Evolutionary conservation across 2,888 invertebrate genomes (phyloP).

Genomic region (Pardosa pseudoannulata): DNA sequence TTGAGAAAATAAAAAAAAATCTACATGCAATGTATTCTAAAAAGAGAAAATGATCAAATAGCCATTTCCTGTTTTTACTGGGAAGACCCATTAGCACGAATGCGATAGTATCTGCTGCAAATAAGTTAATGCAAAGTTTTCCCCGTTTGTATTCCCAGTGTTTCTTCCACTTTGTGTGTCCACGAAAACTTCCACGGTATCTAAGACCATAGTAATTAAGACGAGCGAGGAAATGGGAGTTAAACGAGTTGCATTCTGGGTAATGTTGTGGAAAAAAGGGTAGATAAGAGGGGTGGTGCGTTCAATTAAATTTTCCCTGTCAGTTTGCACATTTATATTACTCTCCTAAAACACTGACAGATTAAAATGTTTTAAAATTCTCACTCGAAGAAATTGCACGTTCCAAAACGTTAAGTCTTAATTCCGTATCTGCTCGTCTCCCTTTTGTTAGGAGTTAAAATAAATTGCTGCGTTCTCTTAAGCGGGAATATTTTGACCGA

Average conservation of each 20-base stretch:
- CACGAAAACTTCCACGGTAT: neutral
- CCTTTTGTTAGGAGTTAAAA: too few species aligned
- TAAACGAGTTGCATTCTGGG: neutral
- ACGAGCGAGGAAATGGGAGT: neutral
- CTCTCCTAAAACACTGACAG: neutral
- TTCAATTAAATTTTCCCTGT: neutral
- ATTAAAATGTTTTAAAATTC: slow-evolving; percentile 1
- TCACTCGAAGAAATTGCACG: neutral
- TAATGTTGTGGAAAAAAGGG: slow-evolving; percentile 1
- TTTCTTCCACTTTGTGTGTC: neutral
- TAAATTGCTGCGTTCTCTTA: too few species aligned
- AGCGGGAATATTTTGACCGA: too few species aligned
- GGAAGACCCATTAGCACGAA: neutral
- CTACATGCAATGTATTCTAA: too few species aligned
- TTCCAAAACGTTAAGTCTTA: too few species aligned
- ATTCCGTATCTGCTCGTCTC: too few species aligned
- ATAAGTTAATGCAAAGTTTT: neutral
- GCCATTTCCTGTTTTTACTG: too few species aligned
- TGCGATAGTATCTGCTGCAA: neutral
- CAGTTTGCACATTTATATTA: neutral
- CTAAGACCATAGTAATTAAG: neutral
- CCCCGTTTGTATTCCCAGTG: too few species aligned
- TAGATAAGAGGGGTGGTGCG: neutral
- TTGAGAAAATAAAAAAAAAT: too few species aligned
- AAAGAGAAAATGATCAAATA: too few species aligned